A percentile compares a stretch with the other conserved stretches of the same genome.
These are phyloP conservation scores for Iselma pallidipennis DNA, from an alignment of 2,888 invertebrate genomes.

Conservation along the genomic window DNA sequence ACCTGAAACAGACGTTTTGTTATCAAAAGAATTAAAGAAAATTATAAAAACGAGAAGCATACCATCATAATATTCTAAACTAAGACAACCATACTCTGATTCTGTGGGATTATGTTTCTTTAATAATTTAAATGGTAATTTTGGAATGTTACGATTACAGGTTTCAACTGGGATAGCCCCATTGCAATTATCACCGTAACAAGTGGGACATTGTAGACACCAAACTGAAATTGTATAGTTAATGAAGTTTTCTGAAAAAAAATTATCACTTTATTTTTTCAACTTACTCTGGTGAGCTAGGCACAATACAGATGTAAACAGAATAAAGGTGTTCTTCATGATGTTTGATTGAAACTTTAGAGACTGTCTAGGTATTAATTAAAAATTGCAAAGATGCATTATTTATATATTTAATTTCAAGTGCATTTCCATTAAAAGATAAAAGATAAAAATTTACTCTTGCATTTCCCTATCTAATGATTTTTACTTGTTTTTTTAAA, in stretches of 20 bases:
- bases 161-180: background rate
- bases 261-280: too few species aligned
- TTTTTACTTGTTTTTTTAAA: too few species aligned
- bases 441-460: too few species aligned
- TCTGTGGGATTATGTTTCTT: background rate
- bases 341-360: too few species aligned
- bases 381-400: background rate
- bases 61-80: conserved; percentile 5
- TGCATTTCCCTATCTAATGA: too few species aligned
- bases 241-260: background rate
- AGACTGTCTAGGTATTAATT: too few species aligned
- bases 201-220: conserved; percentile 13
- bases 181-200: background rate
- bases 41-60: background rate
- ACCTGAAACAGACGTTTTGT: background rate
- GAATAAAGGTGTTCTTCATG: background rate
- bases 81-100: background rate
- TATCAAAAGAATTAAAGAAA: background rate
- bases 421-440: too few species aligned
- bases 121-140: background rate
- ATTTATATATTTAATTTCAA: background rate
- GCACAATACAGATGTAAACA: background rate
- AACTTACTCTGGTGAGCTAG: conserved; percentile 1
- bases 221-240: conserved; percentile 3
- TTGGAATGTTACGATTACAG: background rate